Evolutionary conservation across 2,888 invertebrate species (phyloP).

Genomic region (Phortica magna): DNA sequence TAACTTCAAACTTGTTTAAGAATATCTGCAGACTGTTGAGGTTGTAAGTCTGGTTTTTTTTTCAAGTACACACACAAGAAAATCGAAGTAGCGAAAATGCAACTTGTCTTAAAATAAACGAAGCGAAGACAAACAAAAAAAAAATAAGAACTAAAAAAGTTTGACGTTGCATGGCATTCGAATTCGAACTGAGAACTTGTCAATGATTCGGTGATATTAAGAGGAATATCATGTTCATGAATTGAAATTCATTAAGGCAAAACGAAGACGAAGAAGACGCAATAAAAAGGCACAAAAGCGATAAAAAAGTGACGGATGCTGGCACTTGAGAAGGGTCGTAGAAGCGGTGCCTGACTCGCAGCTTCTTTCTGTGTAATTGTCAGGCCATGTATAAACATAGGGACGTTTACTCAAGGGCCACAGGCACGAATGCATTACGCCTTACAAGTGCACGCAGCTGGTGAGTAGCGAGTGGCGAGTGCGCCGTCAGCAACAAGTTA

Average conservation of each 20-base stretch:
- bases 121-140: not conserved
- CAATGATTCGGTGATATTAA: not conserved
- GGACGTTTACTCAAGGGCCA: not conserved
- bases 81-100: not conserved
- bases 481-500: not conserved
- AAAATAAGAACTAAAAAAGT: not conserved
- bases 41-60: not conserved
- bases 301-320: constrained; percentile 5
- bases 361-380: constrained; percentile 4
- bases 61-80: not conserved
- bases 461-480: not conserved
- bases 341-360: not conserved
- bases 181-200: not conserved
- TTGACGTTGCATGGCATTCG: not conserved
- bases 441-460: not conserved
- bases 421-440: not conserved
- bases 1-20: not conserved
- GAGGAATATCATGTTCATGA: constrained; percentile 15
- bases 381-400: not conserved
- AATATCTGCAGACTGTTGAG: not conserved
- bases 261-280: no score
- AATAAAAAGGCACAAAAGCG: not conserved
- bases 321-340: not conserved
- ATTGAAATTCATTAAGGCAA: constrained; percentile 5
- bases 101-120: not conserved